Evolutionary conservation across 2,888 invertebrate species (phyloP).

Genomic region (Caenorhabditis drosophilae): DNA sequence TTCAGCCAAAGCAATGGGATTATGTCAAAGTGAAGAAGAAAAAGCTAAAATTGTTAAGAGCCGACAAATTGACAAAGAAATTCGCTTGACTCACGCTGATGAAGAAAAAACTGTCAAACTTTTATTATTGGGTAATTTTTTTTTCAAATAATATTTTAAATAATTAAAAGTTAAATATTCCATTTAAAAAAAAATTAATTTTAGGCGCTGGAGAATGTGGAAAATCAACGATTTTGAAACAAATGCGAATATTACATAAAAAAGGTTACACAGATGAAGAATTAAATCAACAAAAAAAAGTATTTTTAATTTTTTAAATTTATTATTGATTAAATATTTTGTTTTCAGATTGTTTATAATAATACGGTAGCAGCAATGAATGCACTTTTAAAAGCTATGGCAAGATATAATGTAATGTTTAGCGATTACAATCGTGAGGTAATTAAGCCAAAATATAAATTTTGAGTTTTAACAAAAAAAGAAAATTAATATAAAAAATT

Average conservation of each 20-base stretch:
- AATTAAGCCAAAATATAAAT: background rate
- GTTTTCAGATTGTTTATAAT: slow-evolving; percentile 61
- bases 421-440: slow-evolving; percentile 50
- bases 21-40: slow-evolving; percentile 67
- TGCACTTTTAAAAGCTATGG: slow-evolving; percentile 58
- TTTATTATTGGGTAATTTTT: slow-evolving; percentile 55
- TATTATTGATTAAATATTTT: no score
- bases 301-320: no score
- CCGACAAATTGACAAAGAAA: slow-evolving; percentile 60
- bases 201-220: slow-evolving; percentile 66
- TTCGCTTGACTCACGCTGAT: slow-evolving; percentile 46
- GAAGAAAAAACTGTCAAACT: slow-evolving; percentile 64
- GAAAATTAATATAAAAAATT: background rate
- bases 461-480: background rate
- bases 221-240: slow-evolving; percentile 65
- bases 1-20: slow-evolving; percentile 53
- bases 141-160: background rate
- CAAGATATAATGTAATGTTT: slow-evolving; percentile 49
- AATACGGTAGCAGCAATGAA: slow-evolving; percentile 64
- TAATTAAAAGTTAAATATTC: no score
- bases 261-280: slow-evolving; percentile 57
- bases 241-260: slow-evolving; percentile 65
- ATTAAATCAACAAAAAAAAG: slow-evolving; percentile 31
- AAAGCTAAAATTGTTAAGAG: slow-evolving; percentile 51
- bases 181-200: slow-evolving; percentile 16